A percentile compares a stretch with the other conserved stretches of the same genome.
Evolutionary conservation across 2,113 vertebrate species (phyloP).

Genomic region (human (Homo sapiens)): GRCh38 chr14:46251001-46251500

Average conservation of each 20-base stretch:
- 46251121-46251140: not conserved
- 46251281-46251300: not conserved
- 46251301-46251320: not conserved
- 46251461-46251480: not conserved
- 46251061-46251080: constrained; percentile 5
- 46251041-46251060: not conserved
- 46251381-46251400: not conserved
- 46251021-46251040: not conserved
- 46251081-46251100: not conserved
- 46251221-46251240: rapidly evolving
- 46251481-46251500: not conserved
- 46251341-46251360: not conserved
- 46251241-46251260: not conserved
- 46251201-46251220: not conserved
- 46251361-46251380: not conserved
- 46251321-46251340: not conserved
- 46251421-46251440: not conserved
- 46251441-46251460: not conserved
- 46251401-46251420: not conserved
- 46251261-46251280: not conserved
- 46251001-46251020: not conserved
- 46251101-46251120: not conserved
- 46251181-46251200: not conserved
- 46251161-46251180: not conserved
- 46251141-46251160: not conserved